Evolutionary conservation across 2,797 vertebrate species (phyloP).

Genomic region (Lepus townsendii): DNA sequence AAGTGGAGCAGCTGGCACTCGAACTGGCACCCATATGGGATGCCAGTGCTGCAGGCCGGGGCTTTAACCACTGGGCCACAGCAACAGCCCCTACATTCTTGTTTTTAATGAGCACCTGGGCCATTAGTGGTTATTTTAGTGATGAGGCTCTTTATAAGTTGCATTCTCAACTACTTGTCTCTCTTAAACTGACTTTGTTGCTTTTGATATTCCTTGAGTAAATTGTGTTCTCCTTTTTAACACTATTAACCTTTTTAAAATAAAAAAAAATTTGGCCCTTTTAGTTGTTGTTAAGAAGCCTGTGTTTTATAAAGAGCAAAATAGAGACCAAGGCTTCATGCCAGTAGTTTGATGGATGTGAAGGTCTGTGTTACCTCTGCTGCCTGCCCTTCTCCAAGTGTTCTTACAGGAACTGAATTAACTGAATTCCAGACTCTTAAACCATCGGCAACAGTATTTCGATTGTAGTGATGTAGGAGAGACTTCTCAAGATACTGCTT

Average conservation of each 20-base stretch:
- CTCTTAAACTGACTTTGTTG: conserved; percentile 25
- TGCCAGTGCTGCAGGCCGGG: too few species aligned
- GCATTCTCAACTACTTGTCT: conserved; percentile 13
- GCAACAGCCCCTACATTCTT: background rate
- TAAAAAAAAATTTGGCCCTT: background rate
- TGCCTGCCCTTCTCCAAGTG: background rate
- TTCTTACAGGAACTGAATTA: conserved; percentile 49
- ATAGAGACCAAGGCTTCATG: background rate
- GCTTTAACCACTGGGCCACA: too few species aligned
- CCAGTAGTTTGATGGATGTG: background rate
- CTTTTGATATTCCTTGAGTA: conserved; percentile 11
- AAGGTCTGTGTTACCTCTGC: background rate
- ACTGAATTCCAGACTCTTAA: conserved; percentile 30
- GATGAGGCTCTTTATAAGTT: background rate
- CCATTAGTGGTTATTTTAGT: conserved; percentile 41
- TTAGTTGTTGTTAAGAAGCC: background rate
- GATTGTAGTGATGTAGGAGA: background rate
- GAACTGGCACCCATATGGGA: too few species aligned
- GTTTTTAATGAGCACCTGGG: conserved; percentile 37
- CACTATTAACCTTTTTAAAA: conserved; percentile 44
- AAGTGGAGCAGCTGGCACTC: too few species aligned
- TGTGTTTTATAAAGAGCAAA: conserved; percentile 12
- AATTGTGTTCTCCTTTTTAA: conserved; percentile 49
- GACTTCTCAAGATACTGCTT: background rate
- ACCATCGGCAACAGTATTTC: conserved; percentile 45